A percentile compares a stretch with the other conserved stretches of the same genome.
Evolutionary conservation across 2,113 vertebrate species (phyloP).

Genomic region (Caloenas nicobarica): DNA sequence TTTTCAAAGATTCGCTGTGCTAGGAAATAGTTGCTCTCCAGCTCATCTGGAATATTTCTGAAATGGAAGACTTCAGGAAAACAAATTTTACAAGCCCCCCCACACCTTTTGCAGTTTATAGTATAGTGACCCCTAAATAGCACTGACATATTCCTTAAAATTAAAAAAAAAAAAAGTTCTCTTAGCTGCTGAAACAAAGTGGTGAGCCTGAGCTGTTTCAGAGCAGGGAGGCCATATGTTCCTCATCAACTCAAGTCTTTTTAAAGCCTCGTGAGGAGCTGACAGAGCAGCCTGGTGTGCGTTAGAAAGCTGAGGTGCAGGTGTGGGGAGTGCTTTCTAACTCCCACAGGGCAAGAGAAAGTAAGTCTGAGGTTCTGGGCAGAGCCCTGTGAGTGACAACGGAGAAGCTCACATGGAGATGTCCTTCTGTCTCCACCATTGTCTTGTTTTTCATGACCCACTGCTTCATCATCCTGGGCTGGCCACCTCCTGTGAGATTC

Average conservation of each 20-base stretch:
- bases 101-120: neutral
- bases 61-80: neutral
- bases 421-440: neutral
- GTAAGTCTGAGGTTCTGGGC: neutral
- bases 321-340: neutral
- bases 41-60: constrained; percentile 1
- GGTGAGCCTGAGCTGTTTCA: neutral
- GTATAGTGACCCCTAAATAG: neutral
- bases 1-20: neutral
- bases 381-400: neutral
- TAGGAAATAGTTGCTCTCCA: neutral
- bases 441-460: neutral
- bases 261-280: neutral
- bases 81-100: neutral
- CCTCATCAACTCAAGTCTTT: neutral
- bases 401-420: neutral
- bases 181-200: neutral
- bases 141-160: neutral
- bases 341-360: neutral
- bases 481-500: neutral
- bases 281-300: neutral
- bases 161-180: neutral
- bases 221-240: neutral
- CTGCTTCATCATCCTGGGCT: neutral
- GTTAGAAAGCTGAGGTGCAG: neutral